Evolutionary conservation across 2,888 invertebrate species (phyloP), one percentile per base, ranked within the genome.

Genomic region (Ceriagrion tenellum): DNA sequence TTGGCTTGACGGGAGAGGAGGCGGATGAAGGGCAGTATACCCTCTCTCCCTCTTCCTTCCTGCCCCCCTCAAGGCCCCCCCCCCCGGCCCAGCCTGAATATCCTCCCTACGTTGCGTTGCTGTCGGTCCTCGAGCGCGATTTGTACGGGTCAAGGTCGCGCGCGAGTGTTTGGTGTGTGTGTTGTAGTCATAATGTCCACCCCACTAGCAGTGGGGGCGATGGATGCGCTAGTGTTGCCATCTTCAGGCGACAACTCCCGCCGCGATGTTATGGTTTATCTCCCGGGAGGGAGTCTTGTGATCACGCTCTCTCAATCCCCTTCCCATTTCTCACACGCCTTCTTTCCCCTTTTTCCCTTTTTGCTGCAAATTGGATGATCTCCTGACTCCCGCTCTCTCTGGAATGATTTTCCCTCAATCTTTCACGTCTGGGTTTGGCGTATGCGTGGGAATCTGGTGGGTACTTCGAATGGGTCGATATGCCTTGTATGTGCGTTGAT

Each of bases 121-220:
- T 20, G 59, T 35, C 69, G 13, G 93, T 63, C 35, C 81, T 81
- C 12, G 35, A 55, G 89, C 55, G 89, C 26, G 55, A 69, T 69
- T 47, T 93, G 93, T 69, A 47, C 69, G 18, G 93, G 93, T 93
- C 93, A 93, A 93, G 93, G 93, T 47, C 93, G 69, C 69, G 47
- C n/a, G 63, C 93, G 69, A 30, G n/a, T 16, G 63, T 74, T 55
- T 35, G 40, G 23, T 26, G 63, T 63, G 91, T 59, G 63, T 47
- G 47, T 47, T 2, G 47, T 47, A 35, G 35, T 35, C 30, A 30
- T 8, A 81, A 13, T n/a, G n/a, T 35, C 26, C 30, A n/a, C 81
- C 81, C 81, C 81, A 3, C 30, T 13, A 8, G 81, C 16, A 13
- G 81, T 35, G 26, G 69, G 69, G 69, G 69, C 8, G 26, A 69